These are phyloP conservation scores for Protomyctophum bolini DNA, from an alignment of 2,113 vertebrate genomes.

Conservation along the genomic window DNA sequence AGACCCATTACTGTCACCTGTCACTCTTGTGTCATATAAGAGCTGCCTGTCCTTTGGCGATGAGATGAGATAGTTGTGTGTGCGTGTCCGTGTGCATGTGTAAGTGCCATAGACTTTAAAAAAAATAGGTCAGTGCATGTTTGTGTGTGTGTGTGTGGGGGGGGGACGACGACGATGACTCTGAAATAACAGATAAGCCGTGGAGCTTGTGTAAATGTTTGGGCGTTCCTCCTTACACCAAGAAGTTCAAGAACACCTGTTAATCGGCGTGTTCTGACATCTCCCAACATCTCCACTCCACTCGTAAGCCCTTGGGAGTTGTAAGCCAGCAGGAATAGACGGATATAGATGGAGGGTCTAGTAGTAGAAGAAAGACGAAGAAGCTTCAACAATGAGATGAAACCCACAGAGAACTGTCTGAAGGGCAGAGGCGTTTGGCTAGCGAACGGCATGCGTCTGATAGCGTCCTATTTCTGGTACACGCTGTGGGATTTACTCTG, in stretches of 20 bases:
- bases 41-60: slow-evolving; percentile 68
- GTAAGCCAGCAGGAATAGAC: slow-evolving; percentile 20
- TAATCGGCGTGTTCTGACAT: slow-evolving; percentile 24
- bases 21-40: slow-evolving; percentile 79
- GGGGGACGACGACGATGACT: no score
- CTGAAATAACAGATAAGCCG: slow-evolving; percentile 46
- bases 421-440: slow-evolving; percentile 84
- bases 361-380: slow-evolving; percentile 32
- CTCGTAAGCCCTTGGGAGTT: slow-evolving; percentile 20
- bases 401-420: slow-evolving; percentile 73
- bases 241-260: background rate
- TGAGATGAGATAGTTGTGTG: slow-evolving; percentile 13
- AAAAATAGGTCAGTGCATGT: no score
- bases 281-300: slow-evolving; percentile 19
- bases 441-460: slow-evolving; percentile 81
- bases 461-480: slow-evolving; percentile 83
- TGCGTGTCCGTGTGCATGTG: no score
- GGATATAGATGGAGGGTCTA: background rate
- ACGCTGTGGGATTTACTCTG: slow-evolving; percentile 78
- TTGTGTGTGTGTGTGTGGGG: background rate
- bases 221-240: slow-evolving; percentile 33
- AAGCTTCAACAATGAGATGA: slow-evolving; percentile 29
- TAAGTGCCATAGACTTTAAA: no score
- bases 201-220: slow-evolving; percentile 31
- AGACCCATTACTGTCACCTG: slow-evolving; percentile 81